A percentile compares a stretch with the other conserved stretches of the same genome.
Conservation (phyloP, 2,797 vertebrate genomes). For the Echiichthys vipera region DNA sequence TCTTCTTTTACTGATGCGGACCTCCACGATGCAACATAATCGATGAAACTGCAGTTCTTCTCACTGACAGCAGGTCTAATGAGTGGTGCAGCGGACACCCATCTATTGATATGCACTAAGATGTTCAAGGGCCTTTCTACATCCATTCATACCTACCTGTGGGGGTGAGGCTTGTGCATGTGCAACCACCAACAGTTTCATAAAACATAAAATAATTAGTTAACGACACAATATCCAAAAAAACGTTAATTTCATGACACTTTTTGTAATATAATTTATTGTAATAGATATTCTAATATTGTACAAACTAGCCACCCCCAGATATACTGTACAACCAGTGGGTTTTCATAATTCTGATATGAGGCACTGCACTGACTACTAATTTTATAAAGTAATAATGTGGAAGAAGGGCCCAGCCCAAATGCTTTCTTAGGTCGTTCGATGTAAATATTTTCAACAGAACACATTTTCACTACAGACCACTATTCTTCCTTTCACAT, state of each 20-base stretch:
- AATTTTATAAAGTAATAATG: not conserved
- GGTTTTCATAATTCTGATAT: constrained; percentile 23
- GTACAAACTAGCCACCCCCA: constrained; percentile 31
- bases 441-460: not conserved
- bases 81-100: too few species aligned
- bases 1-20: too few species aligned
- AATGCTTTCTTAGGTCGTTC: not conserved
- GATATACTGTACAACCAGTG: constrained; percentile 56
- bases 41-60: too few species aligned
- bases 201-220: too few species aligned
- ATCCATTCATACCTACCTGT: too few species aligned
- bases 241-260: constrained; percentile 45
- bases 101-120: too few species aligned
- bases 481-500: constrained; percentile 27
- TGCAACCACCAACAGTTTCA: too few species aligned
- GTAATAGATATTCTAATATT: constrained; percentile 22
- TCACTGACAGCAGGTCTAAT: too few species aligned
- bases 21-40: too few species aligned
- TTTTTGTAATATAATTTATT: not conserved
- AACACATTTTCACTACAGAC: not conserved
- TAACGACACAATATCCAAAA: constrained; percentile 16
- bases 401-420: constrained; percentile 21
- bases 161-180: too few species aligned
- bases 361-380: not conserved
- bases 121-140: too few species aligned